Evolutionary conservation across 2,888 invertebrate genomes (phyloP), one percentile per base, ranked within the genome.

Genomic region (Drosophila multiciliata): DNA sequence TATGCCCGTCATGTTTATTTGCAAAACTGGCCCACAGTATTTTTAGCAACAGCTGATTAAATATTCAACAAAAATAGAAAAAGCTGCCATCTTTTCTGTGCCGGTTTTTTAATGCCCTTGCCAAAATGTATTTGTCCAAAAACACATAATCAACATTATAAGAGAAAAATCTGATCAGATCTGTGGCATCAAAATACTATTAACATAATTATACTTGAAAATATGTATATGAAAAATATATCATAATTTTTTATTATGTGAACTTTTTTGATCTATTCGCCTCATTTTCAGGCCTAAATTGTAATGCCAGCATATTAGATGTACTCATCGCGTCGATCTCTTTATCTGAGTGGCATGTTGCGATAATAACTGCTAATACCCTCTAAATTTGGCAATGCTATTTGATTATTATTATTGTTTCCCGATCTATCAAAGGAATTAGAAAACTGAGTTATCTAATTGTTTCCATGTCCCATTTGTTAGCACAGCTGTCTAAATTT

Each of bases 381-480:
- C 40, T 9, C n/a, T n/a, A 4, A 40, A 40, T 11, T 40, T 40
- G 40, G n/a, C 9, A 40, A 40, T n/a, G n/a, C 9, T n/a, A n/a
- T 40, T 45, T 23, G 23, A 45, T 45, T 45, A 45, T 23, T 42
- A 42, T 42, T 15, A 45, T 45, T 45, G 45, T 45, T 20, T 20
- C 12, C 9, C 40, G 40, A 40, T 35, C 40, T 40, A 40, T n/a
- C 0, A 20, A 58, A 1, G 15, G 7, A 11, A 15, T 26, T 17
- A 40, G 23, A 40, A 20, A 49, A 40, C 4, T 26, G 11, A 12
- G 4, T 38, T 48, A 23, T n/a, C 4, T 7, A 20, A 5, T 32
- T 26, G 35, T n/a, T 50, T 15, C 8, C 8, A n/a, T n/a, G 8
- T 35, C 11, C 26, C 32, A 11, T 49, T 23, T 67, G 49, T 67